phyloP scores from a whole-genome alignment of 1,140 invertebrate species.

The Drosophila simulans region DNA sequence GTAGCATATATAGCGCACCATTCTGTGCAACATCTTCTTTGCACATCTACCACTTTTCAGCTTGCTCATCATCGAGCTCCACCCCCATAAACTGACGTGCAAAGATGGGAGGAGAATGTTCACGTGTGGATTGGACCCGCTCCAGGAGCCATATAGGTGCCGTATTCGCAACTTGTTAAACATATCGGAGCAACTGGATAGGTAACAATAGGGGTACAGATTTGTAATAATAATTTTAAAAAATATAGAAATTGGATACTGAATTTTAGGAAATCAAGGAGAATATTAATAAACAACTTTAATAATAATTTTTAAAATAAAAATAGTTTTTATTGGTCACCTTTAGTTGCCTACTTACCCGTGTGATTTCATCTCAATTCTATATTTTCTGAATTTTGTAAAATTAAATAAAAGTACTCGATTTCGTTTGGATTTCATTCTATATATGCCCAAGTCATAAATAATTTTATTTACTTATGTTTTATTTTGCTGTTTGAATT shows the following conservation, averaged over 20 bases:
- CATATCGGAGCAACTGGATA: too few relatives aligned
- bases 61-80: conserved; percentile 43
- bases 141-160: background rate
- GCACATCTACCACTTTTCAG: conserved; percentile 28
- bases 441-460: conserved; percentile 12
- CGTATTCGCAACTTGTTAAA: background rate
- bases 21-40: conserved; percentile 21
- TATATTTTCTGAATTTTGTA: conserved; percentile 77
- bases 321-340: conserved; percentile 34
- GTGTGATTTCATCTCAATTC: conserved; percentile 53
- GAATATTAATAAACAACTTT: background rate
- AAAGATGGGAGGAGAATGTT: conserved; percentile 15
- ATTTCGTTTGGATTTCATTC: conserved; percentile 25
- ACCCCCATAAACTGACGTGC: conserved; percentile 41
- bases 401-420: conserved; percentile 70
- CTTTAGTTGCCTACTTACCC: conserved; percentile 57
- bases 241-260: too few relatives aligned
- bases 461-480: conserved; percentile 61
- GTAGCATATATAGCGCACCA: conserved; percentile 44
- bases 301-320: too few relatives aligned
- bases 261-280: background rate
- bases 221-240: too few relatives aligned
- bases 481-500: conserved; percentile 74
- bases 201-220: too few relatives aligned
- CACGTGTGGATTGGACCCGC: background rate